Evolutionary conservation across 1,140 invertebrate species (phyloP), one percentile per base, ranked within the genome.

Genomic region (Aphis gossypii): DNA sequence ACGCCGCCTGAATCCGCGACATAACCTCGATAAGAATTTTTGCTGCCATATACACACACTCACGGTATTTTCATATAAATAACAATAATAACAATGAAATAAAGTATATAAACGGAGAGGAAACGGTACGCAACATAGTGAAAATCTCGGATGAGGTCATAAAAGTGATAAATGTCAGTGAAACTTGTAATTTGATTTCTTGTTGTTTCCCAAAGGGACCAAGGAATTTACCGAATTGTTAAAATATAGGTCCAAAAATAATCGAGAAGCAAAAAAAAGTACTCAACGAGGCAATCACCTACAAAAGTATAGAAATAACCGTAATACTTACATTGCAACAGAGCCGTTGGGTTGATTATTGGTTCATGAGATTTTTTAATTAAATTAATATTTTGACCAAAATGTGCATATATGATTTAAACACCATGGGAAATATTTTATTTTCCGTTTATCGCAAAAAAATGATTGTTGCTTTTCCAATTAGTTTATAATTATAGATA

Each of bases 61-160:
- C 5, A 18, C 21, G 46, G 60, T 20, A 92, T 92, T 92, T 92
- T 92, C 91, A 83, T 92, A 92, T 92, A 92, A 92, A 92, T 92
- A 92, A 92, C 91, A 92, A 92, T 92, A 92, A 92, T 92, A 92
- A 92, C 91, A 83, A 92, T 92, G 68, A 91, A 92, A 92, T 92
- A 92, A 92, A 35, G 46, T 83, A 38, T 92, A 51, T 82, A 92
- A 92, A 51, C 60, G 91, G 14, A 82, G 83, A 92, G 18, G n/a
- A 83, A 92, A 92, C 68, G n/a, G 60, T 92, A 83, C 76, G 41
- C 68, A 92, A 92, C 68, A 92, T 46, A 51, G 44, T 38, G 46
- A 48, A 92, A 92, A 92, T 92, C 91, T 48, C 44, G n/a, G 41
- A 82, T 76, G 46, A 51, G 76, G 76, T 82, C 60, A 83, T 92